Base-by-base conservation (phyloP, 2,797 vertebrate genomes). In the Helicolenus hilgendorfi region DNA sequence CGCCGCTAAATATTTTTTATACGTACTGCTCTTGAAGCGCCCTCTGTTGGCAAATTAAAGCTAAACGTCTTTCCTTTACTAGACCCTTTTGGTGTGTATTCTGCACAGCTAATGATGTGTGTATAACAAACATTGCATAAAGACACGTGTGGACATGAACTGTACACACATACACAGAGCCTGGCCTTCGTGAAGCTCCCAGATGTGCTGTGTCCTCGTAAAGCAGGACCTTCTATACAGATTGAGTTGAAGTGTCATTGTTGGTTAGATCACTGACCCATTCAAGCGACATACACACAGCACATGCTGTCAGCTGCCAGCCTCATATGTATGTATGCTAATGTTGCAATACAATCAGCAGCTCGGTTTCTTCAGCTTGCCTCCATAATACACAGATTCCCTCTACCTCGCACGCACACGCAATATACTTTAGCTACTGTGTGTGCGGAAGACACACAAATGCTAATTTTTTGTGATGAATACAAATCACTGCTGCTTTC, bases 171-270 rank as follows among this genome's bases (percentile, higher is more conserved):
- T 10, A 36, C 26, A 65, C 11, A 5, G 26, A 72, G 10, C 45
- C 11, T 22, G 74, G 49, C 74, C 56, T 70, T 73, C 60, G 26
- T 74, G 35, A 83, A 74, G 76, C 45, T 72, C 53, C 79, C 79
- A 77, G 74, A 87, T 83, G 82, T 81, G 74, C 49, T 45, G 18
- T 64, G 76, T 87, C 84, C 77, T 85, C 38, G n/a, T 84, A 82
- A 83, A 89, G 71, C 53, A 76, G 60, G 84, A 78, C 31, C 63
- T 45, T 87, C 35, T 74, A 24, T 79, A 77, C 58, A 74, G 68
- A 81, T n/a, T 72, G 72, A 58, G 71, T 41, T 70, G 55, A 78
- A 22, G 73, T 83, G 71, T 79, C 80, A 62, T 24, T 79, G 64
- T 58, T 45, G 38, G 58, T 90, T 70, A 84, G 55, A 60, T 91